Conservation (phyloP, 1,140 invertebrate species). For the Euglossa dilemma region DNA sequence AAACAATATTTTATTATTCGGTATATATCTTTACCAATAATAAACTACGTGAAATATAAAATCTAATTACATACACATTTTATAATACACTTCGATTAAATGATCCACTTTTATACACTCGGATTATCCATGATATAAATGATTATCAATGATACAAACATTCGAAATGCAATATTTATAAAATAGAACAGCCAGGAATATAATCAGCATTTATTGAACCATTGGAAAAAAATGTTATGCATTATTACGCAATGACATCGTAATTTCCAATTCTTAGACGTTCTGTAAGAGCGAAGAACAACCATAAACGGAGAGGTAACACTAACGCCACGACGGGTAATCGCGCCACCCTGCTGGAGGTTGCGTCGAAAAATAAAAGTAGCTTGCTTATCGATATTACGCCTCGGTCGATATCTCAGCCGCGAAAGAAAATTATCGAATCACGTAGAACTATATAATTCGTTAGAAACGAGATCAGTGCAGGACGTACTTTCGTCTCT, state of each 20-base stretch:
- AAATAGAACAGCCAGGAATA: not conserved
- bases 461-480: not conserved
- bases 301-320: not conserved
- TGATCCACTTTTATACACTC: not conserved
- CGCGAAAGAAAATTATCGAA: not conserved
- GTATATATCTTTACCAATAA: not conserved
- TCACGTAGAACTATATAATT: not conserved
- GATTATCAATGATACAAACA: no score
- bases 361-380: not conserved
- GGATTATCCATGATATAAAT: no score
- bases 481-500: no score
- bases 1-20: not conserved
- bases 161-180: not conserved
- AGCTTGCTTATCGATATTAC: not conserved
- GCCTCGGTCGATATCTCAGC: not conserved
- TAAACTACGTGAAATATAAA: not conserved
- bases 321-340: not conserved
- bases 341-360: not conserved
- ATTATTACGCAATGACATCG: not conserved
- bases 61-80: not conserved
- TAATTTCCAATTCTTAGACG: not conserved
- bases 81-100: not conserved
- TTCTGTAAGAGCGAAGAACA: not conserved
- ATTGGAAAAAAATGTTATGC: not conserved
- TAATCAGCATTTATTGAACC: no score